Evolutionary conservation across 2,888 invertebrate genomes (phyloP).

Genomic region (Actias luna): DNA sequence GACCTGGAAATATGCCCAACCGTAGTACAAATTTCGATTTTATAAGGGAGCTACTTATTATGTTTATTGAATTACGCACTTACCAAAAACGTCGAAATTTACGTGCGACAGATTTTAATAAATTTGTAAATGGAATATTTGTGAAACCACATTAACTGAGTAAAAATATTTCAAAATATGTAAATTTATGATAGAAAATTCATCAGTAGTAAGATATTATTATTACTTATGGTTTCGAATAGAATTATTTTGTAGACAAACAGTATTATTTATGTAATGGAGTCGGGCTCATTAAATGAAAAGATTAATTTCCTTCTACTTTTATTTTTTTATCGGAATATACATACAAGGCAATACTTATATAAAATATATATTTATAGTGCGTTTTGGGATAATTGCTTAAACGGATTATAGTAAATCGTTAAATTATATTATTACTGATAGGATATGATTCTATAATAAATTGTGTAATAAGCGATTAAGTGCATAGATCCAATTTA

Average conservation of each 20-base stretch:
- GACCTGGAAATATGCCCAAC: constrained; percentile 29
- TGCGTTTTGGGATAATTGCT: too few relatives aligned
- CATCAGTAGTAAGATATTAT: not conserved
- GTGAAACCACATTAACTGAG: constrained; percentile 16
- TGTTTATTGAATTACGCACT: constrained; percentile 42
- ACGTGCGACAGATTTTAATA: constrained; percentile 25
- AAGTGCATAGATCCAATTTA: not conserved
- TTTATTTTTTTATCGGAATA: not conserved
- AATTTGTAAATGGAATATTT: constrained; percentile 31
- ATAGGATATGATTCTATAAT: too few relatives aligned
- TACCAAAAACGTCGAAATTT: constrained; percentile 32
- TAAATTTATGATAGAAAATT: not conserved
- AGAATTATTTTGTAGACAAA: not conserved
- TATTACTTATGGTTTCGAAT: not conserved
- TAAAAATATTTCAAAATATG: not conserved
- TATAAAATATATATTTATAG: too few relatives aligned
- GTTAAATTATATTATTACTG: too few relatives aligned
- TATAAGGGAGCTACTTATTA: constrained; percentile 32
- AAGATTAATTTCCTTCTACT: not conserved
- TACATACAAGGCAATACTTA: too few relatives aligned
- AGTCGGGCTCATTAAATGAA: not conserved
- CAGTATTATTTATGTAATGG: not conserved
- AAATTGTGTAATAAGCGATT: too few relatives aligned
- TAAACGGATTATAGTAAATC: too few relatives aligned
- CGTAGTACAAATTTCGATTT: constrained; percentile 26